phyloP scores from a whole-genome alignment of 2,113 vertebrate species.

The Rostratula benghalensis region DNA sequence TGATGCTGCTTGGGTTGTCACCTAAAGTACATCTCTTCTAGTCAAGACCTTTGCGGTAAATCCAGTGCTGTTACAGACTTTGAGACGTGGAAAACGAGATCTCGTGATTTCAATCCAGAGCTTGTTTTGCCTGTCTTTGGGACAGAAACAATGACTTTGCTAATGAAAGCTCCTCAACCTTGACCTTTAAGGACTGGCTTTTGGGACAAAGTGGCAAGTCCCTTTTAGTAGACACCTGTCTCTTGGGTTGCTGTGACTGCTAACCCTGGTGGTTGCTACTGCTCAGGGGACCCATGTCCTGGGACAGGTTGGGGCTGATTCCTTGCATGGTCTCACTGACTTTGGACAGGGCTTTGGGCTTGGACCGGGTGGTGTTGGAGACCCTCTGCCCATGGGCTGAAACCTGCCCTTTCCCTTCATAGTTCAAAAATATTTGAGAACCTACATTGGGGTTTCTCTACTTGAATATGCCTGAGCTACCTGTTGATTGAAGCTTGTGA shows the following conservation, averaged over 20 bases:
- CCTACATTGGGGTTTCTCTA: neutral
- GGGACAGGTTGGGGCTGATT: neutral
- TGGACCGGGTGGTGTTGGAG: neutral
- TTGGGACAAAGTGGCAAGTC: neutral
- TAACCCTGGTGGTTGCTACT: accelerated
- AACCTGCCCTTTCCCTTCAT: neutral
- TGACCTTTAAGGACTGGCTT: neutral
- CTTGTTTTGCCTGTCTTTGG: neutral
- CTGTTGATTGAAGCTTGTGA: neutral
- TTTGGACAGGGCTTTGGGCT: neutral
- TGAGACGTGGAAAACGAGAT: neutral
- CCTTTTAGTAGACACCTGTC: accelerated
- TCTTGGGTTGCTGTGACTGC: neutral
- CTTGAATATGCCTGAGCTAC: neutral
- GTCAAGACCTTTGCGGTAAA: neutral
- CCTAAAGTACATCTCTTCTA: accelerated
- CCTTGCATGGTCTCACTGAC: neutral
- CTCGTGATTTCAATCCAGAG: neutral
- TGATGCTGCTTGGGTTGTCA: neutral
- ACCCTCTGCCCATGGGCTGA: neutral
- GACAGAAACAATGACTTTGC: neutral
- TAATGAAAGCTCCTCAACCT: neutral
- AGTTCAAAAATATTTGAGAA: neutral
- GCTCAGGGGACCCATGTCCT: neutral
- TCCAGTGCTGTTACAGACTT: accelerated